Percentiles rank a stretch among this genome's conserved stretches.
Conservation (phyloP, 2,113 vertebrate species). For the Formicarius rufipectus region DNA sequence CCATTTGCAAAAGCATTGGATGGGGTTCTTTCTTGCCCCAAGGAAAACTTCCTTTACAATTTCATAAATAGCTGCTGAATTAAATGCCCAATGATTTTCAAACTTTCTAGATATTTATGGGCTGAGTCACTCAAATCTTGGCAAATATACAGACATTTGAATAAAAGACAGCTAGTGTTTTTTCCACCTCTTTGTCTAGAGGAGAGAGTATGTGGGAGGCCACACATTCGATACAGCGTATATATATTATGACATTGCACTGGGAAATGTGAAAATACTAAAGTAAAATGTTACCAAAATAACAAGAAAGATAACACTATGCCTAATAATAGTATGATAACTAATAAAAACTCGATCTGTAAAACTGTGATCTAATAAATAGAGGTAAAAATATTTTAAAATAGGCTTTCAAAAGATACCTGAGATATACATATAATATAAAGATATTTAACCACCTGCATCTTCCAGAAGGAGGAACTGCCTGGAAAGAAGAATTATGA, state of each 20-base stretch:
- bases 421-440: not conserved
- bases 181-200: not conserved
- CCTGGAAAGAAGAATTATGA: not conserved
- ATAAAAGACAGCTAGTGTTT: not conserved
- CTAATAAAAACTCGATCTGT: not conserved
- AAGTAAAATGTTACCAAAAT: not conserved
- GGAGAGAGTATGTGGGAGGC: not conserved
- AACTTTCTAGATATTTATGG: not conserved
- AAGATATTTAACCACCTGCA: not conserved
- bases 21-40: not conserved
- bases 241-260: not conserved
- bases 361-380: not conserved
- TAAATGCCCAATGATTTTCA: not conserved
- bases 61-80: slow-evolving; percentile 1
- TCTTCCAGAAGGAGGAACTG: not conserved
- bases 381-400: not conserved
- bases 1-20: not conserved
- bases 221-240: not conserved
- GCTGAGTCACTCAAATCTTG: not conserved
- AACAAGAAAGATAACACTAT: not conserved
- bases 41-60: slow-evolving; percentile 9
- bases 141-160: not conserved
- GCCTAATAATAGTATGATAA: not conserved
- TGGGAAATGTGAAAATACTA: not conserved
- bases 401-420: not conserved